Evolutionary conservation across 1,140 invertebrate species (phyloP).

Genomic region (Achatina immaculata): DNA sequence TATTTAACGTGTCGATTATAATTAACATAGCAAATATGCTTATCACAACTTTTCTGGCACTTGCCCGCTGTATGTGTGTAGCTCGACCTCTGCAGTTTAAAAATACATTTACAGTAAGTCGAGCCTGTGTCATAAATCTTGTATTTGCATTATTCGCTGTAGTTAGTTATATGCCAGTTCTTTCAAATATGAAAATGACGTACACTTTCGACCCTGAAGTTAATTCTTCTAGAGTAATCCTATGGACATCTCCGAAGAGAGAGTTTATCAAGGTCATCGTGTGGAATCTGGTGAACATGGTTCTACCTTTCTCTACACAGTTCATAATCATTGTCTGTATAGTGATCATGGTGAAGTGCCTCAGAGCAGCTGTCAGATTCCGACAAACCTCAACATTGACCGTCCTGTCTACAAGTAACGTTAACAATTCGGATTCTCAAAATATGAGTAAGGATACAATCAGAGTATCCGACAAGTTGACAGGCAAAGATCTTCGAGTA

Average conservation of each 20-base stretch:
- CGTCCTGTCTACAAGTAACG: background rate
- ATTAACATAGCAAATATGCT: background rate
- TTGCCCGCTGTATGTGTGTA: conserved; percentile 7
- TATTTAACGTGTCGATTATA: background rate
- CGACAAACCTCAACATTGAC: background rate
- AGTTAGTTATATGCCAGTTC: conserved; percentile 1
- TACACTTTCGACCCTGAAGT: background rate
- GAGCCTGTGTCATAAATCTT: background rate
- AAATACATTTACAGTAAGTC: background rate
- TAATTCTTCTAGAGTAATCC: background rate
- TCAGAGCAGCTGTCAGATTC: background rate
- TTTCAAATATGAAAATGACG: background rate
- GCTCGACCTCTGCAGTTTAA: background rate
- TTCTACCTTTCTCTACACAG: conserved; percentile 6
- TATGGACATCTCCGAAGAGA: conserved; percentile 1
- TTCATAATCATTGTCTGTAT: background rate
- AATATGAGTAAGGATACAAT: too few species aligned
- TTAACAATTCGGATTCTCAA: too few species aligned
- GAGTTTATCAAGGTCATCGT: conserved; percentile 7
- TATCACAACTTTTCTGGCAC: background rate
- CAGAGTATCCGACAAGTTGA: too few species aligned
- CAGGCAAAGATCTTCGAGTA: background rate
- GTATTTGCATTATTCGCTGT: background rate
- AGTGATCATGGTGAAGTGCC: background rate
- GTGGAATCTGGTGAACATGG: background rate